A percentile compares a stretch with the other conserved stretches of the same genome.
These are phyloP conservation scores for Psammodynastes pulverulentus DNA, from an alignment of 2,113 vertebrate genomes.

Conservation along the genomic window DNA sequence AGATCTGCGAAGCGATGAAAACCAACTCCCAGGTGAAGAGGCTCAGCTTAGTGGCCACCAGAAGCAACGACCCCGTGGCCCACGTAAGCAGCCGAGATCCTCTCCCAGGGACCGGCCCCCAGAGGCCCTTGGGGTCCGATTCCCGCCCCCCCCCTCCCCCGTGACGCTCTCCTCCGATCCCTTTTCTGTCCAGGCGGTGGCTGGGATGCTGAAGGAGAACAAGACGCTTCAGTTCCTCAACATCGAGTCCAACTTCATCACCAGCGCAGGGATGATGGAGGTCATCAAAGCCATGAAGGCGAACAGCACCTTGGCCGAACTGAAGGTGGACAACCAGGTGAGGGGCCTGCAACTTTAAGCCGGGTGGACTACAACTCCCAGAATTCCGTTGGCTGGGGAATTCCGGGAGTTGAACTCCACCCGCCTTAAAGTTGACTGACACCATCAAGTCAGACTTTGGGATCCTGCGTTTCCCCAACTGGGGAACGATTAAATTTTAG, in stretches of 20 bases:
- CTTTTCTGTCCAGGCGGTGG: slow-evolving; percentile 80
- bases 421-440: background rate
- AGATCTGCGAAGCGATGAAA: slow-evolving; percentile 88
- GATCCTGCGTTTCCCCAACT: background rate
- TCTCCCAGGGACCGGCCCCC: background rate
- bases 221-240: slow-evolving; percentile 87
- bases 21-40: slow-evolving; percentile 81
- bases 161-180: background rate
- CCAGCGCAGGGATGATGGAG: slow-evolving; percentile 83
- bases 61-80: slow-evolving; percentile 91
- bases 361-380: background rate
- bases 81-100: slow-evolving; percentile 69
- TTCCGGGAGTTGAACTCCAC: background rate
- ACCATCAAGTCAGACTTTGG: background rate
- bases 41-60: slow-evolving; percentile 89
- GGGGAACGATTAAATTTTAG: background rate
- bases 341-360: background rate
- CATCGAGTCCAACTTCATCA: slow-evolving; percentile 97
- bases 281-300: slow-evolving; percentile 80
- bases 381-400: background rate
- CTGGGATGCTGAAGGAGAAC: slow-evolving; percentile 90
- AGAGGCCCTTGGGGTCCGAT: background rate
- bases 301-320: slow-evolving; percentile 79
- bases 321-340: slow-evolving; percentile 94
- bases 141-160: background rate